A percentile compares a stretch with the other conserved stretches of the same genome.
These are phyloP conservation scores for Apus apus DNA, from an alignment of 2,113 vertebrate species.

Conservation along the genomic window DNA sequence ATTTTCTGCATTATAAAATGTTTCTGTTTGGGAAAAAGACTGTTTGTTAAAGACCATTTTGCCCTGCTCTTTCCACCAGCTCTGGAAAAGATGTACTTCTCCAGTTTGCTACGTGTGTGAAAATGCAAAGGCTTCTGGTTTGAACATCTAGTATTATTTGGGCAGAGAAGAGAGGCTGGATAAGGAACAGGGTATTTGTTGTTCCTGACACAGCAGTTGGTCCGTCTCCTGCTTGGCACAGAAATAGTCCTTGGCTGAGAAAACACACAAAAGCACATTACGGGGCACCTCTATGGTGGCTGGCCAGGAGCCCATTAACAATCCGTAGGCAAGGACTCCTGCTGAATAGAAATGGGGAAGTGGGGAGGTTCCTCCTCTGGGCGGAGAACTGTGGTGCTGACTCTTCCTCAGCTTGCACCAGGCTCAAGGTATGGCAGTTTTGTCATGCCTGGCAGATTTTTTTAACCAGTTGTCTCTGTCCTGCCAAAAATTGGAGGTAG, in stretches of 20 bases:
- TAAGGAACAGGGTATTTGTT: constrained; percentile 39
- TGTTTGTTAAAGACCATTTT: neutral
- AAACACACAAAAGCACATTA: neutral
- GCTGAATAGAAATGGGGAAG: neutral
- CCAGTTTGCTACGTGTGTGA: neutral
- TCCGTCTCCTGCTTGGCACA: constrained; percentile 44
- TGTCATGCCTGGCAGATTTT: neutral
- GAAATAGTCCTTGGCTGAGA: constrained; percentile 8
- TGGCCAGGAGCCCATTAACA: neutral
- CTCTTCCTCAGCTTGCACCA: neutral
- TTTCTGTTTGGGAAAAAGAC: neutral
- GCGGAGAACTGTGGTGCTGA: neutral
- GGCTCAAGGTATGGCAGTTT: neutral
- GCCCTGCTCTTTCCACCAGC: neutral
- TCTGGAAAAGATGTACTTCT: constrained; percentile 6
- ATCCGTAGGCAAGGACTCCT: rapidly evolving
- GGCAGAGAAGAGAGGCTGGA: neutral
- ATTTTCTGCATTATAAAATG: neutral
- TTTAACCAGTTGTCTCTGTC: neutral
- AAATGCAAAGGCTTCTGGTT: neutral
- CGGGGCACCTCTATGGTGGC: constrained; percentile 23
- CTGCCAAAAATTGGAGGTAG: neutral
- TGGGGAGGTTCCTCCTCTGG: rapidly evolving
- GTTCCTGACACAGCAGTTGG: constrained; percentile 36
- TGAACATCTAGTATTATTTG: constrained; percentile 12